phyloP scores from a whole-genome alignment of 2,113 vertebrate genomes.

The Gambusia holbrooki region DNA sequence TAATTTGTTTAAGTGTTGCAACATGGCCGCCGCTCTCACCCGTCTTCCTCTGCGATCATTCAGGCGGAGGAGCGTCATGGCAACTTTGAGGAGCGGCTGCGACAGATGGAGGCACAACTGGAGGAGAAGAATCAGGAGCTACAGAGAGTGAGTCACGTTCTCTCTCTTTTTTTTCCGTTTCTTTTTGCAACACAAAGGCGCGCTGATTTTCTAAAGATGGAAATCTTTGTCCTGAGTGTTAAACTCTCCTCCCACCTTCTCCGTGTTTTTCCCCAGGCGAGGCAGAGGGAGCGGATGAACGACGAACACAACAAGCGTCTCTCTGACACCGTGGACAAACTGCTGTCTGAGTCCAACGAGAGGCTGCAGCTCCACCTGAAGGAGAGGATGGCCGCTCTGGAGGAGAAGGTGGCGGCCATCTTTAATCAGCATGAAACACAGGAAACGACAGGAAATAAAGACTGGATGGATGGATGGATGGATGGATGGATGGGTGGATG shows the following conservation, averaged over 20 bases:
- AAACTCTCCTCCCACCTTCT: conserved; percentile 31
- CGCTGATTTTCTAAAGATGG: conserved; percentile 66
- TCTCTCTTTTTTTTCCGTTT: conserved; percentile 26
- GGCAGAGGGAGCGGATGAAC: conserved; percentile 93
- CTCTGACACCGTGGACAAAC: conserved; percentile 92
- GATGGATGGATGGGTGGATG: too few relatives aligned
- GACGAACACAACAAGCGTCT: conserved; percentile 94
- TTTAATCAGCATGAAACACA: not conserved
- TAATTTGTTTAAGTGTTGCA: conserved; percentile 38
- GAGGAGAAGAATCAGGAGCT: conserved; percentile 96
- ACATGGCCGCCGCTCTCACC: conserved; percentile 26
- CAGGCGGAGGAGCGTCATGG: conserved; percentile 93
- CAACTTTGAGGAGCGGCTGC: conserved; percentile 92
- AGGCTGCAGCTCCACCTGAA: conserved; percentile 92
- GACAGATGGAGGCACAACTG: conserved; percentile 91
- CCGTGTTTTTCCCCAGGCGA: conserved; percentile 76
- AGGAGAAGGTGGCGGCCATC: conserved; percentile 85
- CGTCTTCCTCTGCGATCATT: conserved; percentile 17
- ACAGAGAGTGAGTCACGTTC: conserved; percentile 84
- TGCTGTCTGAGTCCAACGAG: conserved; percentile 93
- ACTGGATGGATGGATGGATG: too few relatives aligned
- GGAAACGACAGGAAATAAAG: not conserved
- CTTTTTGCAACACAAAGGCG: conserved; percentile 60
- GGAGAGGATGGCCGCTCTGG: conserved; percentile 92
- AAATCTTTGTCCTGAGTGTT: conserved; percentile 51